Evolutionary conservation across 2,113 vertebrate genomes (phyloP).

Genomic region (Silurus meridionalis): DNA sequence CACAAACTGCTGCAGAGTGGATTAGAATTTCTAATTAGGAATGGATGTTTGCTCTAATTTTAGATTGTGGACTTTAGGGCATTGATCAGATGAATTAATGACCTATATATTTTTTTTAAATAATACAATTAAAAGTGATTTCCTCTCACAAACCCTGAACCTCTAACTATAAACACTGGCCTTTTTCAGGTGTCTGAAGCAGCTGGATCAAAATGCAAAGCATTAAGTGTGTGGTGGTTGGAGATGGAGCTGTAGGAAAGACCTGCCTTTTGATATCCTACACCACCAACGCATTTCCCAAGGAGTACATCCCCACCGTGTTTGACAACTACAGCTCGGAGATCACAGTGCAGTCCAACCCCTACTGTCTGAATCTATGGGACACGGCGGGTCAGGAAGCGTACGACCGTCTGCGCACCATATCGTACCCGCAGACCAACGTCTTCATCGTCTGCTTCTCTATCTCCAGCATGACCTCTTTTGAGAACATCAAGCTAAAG

Average conservation of each 20-base stretch:
- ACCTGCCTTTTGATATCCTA: slow-evolving; percentile 89
- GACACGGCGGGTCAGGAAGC: slow-evolving; percentile 89
- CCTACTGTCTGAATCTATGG: slow-evolving; percentile 83
- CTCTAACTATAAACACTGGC: background rate
- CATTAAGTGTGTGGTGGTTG: slow-evolving; percentile 88
- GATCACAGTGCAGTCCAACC: slow-evolving; percentile 78
- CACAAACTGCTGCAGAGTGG: too few relatives aligned
- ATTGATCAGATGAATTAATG: too few relatives aligned
- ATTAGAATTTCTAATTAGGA: too few relatives aligned
- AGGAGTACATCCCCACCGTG: slow-evolving; percentile 87
- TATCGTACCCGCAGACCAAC: slow-evolving; percentile 88
- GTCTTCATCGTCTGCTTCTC: slow-evolving; percentile 91
- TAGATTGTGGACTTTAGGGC: too few relatives aligned
- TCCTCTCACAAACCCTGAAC: background rate
- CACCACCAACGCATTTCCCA: slow-evolving; percentile 86
- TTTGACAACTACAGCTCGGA: slow-evolving; percentile 91
- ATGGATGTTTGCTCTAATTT: too few relatives aligned
- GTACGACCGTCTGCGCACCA: slow-evolving; percentile 83
- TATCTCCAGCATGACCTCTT: slow-evolving; percentile 83
- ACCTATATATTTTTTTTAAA: too few relatives aligned
- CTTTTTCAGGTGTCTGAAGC: slow-evolving; percentile 44
- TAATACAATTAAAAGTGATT: too few relatives aligned
- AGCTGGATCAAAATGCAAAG: slow-evolving; percentile 75
- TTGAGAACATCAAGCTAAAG: slow-evolving; percentile 87
- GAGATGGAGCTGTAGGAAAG: slow-evolving; percentile 85